Percentiles rank a stretch among this genome's conserved stretches.
Evolutionary conservation across 2,888 invertebrate genomes (phyloP).

Genomic region (Chesias legatella): DNA sequence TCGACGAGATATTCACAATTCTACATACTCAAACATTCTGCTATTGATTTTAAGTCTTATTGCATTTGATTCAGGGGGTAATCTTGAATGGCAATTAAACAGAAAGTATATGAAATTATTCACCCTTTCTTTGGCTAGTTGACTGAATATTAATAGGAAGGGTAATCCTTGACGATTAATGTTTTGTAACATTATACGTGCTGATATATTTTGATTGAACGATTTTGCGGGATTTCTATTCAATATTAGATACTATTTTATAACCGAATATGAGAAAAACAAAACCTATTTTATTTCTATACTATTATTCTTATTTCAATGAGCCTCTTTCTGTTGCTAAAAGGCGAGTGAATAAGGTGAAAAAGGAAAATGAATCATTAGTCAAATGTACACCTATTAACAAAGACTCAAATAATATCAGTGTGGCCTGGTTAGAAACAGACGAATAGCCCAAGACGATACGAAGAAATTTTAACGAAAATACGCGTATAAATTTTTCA

Average conservation of each 20-base stretch:
- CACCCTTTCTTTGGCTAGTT: constrained; percentile 71
- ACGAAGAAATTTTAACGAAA: no score
- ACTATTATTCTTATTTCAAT: no score
- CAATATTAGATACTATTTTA: not conserved
- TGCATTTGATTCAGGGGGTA: not conserved
- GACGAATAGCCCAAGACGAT: no score
- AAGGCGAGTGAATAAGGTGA: no score
- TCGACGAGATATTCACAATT: constrained; percentile 53
- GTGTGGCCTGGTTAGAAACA: no score
- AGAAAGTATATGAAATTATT: constrained; percentile 51
- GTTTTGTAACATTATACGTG: constrained; percentile 36
- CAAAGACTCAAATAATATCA: no score
- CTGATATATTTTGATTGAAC: constrained; percentile 25
- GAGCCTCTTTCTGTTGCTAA: no score
- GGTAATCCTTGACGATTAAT: constrained; percentile 68
- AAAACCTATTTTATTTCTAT: no score
- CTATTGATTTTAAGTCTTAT: constrained; percentile 14
- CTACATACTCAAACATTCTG: constrained; percentile 24
- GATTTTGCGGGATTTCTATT: constrained; percentile 6
- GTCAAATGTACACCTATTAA: no score
- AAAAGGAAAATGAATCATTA: no score
- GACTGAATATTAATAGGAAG: constrained; percentile 71
- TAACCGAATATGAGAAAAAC: no score
- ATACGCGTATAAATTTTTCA: no score
- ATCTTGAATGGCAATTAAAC: not conserved